Evolutionary conservation across 2,888 invertebrate genomes (phyloP).

Genomic region (Mongoloraphidia duomilia): DNA sequence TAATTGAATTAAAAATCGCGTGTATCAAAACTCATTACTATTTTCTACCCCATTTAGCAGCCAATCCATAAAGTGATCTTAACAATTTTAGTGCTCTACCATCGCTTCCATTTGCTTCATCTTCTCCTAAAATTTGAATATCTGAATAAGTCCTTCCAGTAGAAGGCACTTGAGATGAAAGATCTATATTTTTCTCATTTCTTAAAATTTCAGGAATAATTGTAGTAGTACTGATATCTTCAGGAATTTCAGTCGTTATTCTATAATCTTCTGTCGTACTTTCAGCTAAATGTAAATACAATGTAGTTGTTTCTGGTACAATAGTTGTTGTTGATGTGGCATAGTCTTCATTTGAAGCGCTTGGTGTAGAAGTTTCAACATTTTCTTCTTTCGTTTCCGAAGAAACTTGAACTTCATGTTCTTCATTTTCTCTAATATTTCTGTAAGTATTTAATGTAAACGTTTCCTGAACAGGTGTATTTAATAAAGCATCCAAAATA

Average conservation of each 20-base stretch:
- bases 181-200: no score
- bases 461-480: constrained; percentile 35
- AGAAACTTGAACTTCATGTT: background rate
- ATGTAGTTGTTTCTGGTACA: background rate
- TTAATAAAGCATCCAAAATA: constrained; percentile 51
- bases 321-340: background rate
- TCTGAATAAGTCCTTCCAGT: no score
- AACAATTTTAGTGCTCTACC: constrained; percentile 67
- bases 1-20: no score
- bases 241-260: background rate
- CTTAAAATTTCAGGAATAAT: no score
- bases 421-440: background rate
- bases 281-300: background rate
- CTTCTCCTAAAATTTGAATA: no score
- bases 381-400: no score
- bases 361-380: no score
- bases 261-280: background rate
- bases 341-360: no score
- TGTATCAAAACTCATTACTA: constrained; percentile 9
- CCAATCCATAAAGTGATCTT: constrained; percentile 70
- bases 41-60: constrained; percentile 63
- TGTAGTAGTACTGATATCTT: background rate
- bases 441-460: background rate
- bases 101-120: constrained; percentile 28
- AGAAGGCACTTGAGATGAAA: no score